Base-by-base conservation (phyloP, 2,888 invertebrate species). In the Malthinus seriepunctatus region DNA sequence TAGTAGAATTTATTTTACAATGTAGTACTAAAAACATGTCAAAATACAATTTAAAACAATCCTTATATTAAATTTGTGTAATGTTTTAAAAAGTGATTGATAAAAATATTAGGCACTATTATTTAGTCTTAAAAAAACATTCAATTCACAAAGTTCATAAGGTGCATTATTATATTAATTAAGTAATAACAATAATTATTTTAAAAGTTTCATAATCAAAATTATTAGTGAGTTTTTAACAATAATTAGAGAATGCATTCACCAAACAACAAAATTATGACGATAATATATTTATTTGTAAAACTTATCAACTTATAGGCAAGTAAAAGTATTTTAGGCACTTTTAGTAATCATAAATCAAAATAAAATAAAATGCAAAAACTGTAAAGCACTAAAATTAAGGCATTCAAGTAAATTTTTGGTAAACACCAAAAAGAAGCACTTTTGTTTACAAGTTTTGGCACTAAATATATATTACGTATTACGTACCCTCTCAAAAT, bases 1-100 rank as follows among this genome's bases (percentile, higher is more conserved):
- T 60, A 60, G 60, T 60, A 56, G 51, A 48, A 42, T 60, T 60
- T 60, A 60, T 52, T 60, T 51, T 58, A 57, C 54, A 51, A 55
- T 55, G 51, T 32, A 39, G 32, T 51, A 51, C 51, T 60, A 55
- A 54, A 54, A 60, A 55, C 59, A 50, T 37, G 49, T 50, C 55
- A 42, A 55, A 60, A 59, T 59, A 54, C 35, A 53, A 23, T 32
- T 45, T 45, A 11, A 45, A 45, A 45, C 45, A 45, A 32, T 45
- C 45, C 45, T 32, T 31, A 45, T 11, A 45, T 31, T 45, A 45
- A 45, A 45, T 45, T 32, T 31, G 11, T 45, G 23, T 31, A 45
- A 8, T 8, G 15, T 31, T 32, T 32, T 31, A 32, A 45, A 44
- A 45, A 45, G 32, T 45, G 45, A 45, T 45, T 12, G 32, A 45